phyloP scores from a whole-genome alignment of 1,140 invertebrate species.

The Eumeta japonica region DNA sequence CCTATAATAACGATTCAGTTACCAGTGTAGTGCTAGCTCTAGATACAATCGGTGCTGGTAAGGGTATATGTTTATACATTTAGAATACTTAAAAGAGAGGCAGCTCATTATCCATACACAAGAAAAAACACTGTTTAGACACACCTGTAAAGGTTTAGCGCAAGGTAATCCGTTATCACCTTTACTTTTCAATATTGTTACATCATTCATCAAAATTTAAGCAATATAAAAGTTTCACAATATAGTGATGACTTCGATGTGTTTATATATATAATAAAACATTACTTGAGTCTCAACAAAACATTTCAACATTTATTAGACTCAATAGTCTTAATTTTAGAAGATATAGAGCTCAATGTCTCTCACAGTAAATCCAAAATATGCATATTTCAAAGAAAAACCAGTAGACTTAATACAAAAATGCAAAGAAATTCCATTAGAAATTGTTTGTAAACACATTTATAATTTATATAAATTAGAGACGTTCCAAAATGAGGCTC shows the following conservation, averaged over 20 bases:
- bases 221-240: too few species aligned
- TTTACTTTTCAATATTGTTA: slow-evolving; percentile 13
- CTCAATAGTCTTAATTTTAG: slow-evolving; percentile 10
- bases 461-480: slow-evolving; percentile 7
- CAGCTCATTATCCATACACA: background rate
- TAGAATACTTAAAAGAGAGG: background rate
- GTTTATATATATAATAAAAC: slow-evolving; percentile 5
- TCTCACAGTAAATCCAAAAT: too few species aligned
- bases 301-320: too few species aligned
- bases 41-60: background rate
- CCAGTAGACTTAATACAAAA: slow-evolving; percentile 1
- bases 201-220: slow-evolving; percentile 9
- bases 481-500: slow-evolving; percentile 1
- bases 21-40: background rate
- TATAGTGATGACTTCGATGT: slow-evolving; percentile 14
- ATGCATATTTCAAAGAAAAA: slow-evolving; percentile 11
- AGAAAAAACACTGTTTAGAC: background rate
- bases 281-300: slow-evolving; percentile 1
- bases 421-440: slow-evolving; percentile 5
- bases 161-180: slow-evolving; percentile 15
- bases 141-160: too few species aligned
- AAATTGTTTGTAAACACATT: slow-evolving; percentile 7
- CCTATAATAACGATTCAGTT: slow-evolving; percentile 5
- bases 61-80: too few species aligned
- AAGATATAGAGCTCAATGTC: slow-evolving; percentile 6